Evolutionary conservation across 2,797 vertebrate genomes (phyloP), one percentile per base, ranked within the genome.

Genomic region (Vipera latastei): DNA sequence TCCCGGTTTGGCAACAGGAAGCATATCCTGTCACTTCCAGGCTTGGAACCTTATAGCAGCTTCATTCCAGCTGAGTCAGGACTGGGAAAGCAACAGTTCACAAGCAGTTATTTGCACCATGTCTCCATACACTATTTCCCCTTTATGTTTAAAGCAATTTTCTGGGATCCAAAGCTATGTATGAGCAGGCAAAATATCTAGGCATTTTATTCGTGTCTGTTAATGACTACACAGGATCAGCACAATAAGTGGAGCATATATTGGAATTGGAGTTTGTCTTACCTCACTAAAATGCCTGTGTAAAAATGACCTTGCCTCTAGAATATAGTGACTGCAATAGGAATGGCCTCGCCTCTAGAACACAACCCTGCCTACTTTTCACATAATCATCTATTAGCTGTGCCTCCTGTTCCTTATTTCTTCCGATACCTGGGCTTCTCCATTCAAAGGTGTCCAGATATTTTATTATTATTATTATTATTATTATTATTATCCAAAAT

Each of bases 221-320:
- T 55, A 60, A n/a, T 25, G 57, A 63, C 65, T 51, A 28, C 60
- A 63, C 48, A 63, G 13, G 32, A 51, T 59, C 89, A 92, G 69
- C 89, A 69, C 59, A 73, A 60, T 38, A 85, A 78, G 90, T 48
- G 53, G 55, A 88, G 14, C 22, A 6, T 87, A 28, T 83, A 14
- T 57, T 87, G 63, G 55, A 85, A 88, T 88, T 57, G 90, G 32
- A 93, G 26, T 93, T 91, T 93, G 57, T 85, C 59, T 90, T 89
- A 57, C 26, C 63, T 53, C 25, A 56, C 69, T 53, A 88, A 25
- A 51, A 38, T 32, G 57, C 57, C 69, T 63, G 22, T 8, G 25
- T 44, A 57, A 53, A 86, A 48, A 90, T 63, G 22, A 20, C 83
- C 65, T 89, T 89, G 56, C 59, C 92, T 91, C 69, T 38, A 85